These are phyloP conservation scores for Spondyliosoma cantharus DNA, from an alignment of 2,797 vertebrate genomes.

Conservation along the genomic window DNA sequence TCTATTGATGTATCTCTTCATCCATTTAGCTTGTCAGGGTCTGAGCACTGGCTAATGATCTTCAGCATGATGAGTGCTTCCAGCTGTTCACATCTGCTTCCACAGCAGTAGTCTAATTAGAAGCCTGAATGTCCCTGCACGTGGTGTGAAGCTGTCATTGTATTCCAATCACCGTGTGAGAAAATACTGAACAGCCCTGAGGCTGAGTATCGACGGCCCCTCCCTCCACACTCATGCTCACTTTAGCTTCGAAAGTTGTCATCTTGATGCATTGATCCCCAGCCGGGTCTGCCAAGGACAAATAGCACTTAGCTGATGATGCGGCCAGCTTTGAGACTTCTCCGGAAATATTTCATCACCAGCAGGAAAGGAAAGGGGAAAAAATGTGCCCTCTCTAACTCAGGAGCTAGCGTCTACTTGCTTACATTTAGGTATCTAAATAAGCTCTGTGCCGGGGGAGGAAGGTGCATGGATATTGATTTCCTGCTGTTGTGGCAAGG, in stretches of 20 bases:
- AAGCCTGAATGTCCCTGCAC: slow-evolving; percentile 42
- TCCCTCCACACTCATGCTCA: slow-evolving; percentile 33
- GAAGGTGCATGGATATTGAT: slow-evolving; percentile 77
- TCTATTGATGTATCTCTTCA: slow-evolving; percentile 51
- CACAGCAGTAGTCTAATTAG: slow-evolving; percentile 64
- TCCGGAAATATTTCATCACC: slow-evolving; percentile 70
- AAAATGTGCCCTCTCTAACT: slow-evolving; percentile 11
- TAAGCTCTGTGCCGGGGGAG: slow-evolving; percentile 55
- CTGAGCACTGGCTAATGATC: slow-evolving; percentile 65
- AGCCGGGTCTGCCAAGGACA: slow-evolving; percentile 72
- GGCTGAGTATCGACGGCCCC: slow-evolving; percentile 57
- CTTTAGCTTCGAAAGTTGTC: slow-evolving; percentile 65
- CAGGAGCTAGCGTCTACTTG: slow-evolving; percentile 18
- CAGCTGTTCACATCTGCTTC: slow-evolving; percentile 74
- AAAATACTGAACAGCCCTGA: slow-evolving; percentile 51
- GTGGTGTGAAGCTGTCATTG: slow-evolving; percentile 50
- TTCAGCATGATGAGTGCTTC: slow-evolving; percentile 64
- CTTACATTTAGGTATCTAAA: slow-evolving; percentile 72
- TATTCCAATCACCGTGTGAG: slow-evolving; percentile 58
- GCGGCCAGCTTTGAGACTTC: slow-evolving; percentile 63
- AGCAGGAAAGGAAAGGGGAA: slow-evolving; percentile 29
- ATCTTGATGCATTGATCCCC: slow-evolving; percentile 70
- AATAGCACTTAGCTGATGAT: slow-evolving; percentile 83
- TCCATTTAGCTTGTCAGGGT: slow-evolving; percentile 63
- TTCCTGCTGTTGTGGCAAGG: slow-evolving; percentile 73